phyloP scores from a whole-genome alignment of 2,888 invertebrate species.

The Darwinula stevensoni region DNA sequence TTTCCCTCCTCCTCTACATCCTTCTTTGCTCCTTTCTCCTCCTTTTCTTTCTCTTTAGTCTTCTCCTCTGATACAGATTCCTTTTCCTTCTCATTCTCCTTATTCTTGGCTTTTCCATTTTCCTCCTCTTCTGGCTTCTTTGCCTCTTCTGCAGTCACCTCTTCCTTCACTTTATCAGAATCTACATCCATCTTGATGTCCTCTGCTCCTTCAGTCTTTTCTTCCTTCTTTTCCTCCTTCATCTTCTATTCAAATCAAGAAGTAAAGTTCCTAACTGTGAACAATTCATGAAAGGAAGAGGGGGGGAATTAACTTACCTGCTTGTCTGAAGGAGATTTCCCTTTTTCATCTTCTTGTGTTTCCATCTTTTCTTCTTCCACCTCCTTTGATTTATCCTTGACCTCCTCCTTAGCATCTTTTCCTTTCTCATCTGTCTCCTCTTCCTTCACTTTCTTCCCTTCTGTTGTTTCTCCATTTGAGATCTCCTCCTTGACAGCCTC shows the following conservation, averaged over 20 bases:
- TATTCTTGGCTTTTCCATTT: constrained; percentile 7
- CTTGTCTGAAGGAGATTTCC: constrained; percentile 6
- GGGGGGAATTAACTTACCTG: too few species aligned
- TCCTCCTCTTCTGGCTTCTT: constrained; percentile 13
- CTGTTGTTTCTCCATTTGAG: constrained; percentile 8
- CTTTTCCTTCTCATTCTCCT: constrained; percentile 4
- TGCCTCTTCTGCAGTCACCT: constrained; percentile 7
- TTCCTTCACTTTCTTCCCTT: constrained; percentile 19
- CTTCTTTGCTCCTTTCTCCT: constrained; percentile 10
- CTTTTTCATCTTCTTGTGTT: constrained; percentile 11
- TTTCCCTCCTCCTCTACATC: constrained; percentile 12
- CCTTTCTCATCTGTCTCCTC: constrained; percentile 7
- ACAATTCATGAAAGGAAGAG: too few species aligned
- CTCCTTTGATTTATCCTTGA: constrained; percentile 8
- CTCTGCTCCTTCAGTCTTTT: constrained; percentile 5
- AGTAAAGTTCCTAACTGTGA: too few species aligned
- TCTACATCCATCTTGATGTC: constrained; percentile 10
- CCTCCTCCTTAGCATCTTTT: constrained; percentile 13
- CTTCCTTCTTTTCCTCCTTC: constrained; percentile 6
- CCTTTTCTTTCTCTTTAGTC: constrained; percentile 8
- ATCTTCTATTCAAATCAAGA: too few species aligned
- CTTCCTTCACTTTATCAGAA: constrained; percentile 18
- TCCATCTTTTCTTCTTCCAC: constrained; percentile 4
- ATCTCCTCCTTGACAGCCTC: constrained; percentile 12
- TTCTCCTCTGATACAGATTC: constrained; percentile 8